Evolutionary conservation across 2,888 invertebrate genomes (phyloP).

Genomic region (Xylophagus ater): DNA sequence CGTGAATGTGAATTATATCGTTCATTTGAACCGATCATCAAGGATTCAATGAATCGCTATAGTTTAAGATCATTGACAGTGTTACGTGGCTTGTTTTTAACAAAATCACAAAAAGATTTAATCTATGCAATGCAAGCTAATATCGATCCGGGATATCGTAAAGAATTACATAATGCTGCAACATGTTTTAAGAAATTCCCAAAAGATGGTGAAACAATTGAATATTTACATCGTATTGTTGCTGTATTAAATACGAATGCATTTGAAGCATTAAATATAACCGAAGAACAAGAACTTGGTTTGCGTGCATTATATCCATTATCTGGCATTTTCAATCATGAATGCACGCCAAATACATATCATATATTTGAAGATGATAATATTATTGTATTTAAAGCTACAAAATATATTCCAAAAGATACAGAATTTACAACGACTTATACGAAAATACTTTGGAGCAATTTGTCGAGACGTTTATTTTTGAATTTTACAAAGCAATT

Average conservation of each 20-base stretch:
- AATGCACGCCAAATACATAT: slow-evolving; percentile 60
- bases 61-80: slow-evolving; percentile 33
- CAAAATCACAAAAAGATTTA: slow-evolving; percentile 29
- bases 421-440: slow-evolving; percentile 58
- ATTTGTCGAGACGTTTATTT: slow-evolving; percentile 52
- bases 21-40: slow-evolving; percentile 45
- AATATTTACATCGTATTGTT: slow-evolving; percentile 31
- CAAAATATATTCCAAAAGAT: slow-evolving; percentile 49
- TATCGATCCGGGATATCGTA: slow-evolving; percentile 30
- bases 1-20: slow-evolving; percentile 54
- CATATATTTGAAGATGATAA: slow-evolving; percentile 53
- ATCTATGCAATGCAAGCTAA: slow-evolving; percentile 37
- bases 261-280: slow-evolving; percentile 33
- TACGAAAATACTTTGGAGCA: slow-evolving; percentile 60
- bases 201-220: slow-evolving; percentile 30
- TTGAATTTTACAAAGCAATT: slow-evolving; percentile 57
- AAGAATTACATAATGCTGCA: slow-evolving; percentile 33
- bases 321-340: slow-evolving; percentile 60
- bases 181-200: slow-evolving; percentile 36
- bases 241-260: slow-evolving; percentile 39
- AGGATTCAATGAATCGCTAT: slow-evolving; percentile 25
- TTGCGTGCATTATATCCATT: slow-evolving; percentile 55
- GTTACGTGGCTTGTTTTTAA: slow-evolving; percentile 31
- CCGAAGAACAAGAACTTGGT: slow-evolving; percentile 34
- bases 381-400: slow-evolving; percentile 51